Conservation (phyloP, 2,797 vertebrate species). For the Lepidocolaptes lacrymiger region DNA sequence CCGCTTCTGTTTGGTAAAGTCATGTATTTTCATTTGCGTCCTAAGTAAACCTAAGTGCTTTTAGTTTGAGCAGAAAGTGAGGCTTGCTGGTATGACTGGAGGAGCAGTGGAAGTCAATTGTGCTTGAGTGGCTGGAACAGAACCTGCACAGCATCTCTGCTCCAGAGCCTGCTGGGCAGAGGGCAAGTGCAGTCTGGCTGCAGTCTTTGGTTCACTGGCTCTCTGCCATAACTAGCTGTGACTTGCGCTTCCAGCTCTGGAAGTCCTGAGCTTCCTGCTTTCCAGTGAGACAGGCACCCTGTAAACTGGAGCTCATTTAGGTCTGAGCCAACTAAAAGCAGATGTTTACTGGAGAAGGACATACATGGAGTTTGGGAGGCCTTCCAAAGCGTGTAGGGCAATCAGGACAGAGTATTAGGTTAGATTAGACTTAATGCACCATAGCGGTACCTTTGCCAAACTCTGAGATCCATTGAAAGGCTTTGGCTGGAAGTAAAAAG, state of each 20-base stretch:
- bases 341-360: not conserved
- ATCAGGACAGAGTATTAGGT: not conserved
- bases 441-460: not conserved
- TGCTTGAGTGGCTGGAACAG: not conserved
- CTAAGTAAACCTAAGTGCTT: not conserved
- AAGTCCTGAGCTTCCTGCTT: not conserved
- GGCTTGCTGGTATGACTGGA: not conserved
- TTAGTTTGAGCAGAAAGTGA: not conserved
- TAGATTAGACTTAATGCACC: not conserved
- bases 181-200: not conserved
- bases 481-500: not conserved
- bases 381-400: not conserved
- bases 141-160: not conserved
- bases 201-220: not conserved
- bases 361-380: not conserved
- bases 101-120: not conserved
- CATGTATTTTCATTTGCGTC: not conserved
- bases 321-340: not conserved
- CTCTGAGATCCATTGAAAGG: not conserved
- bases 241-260: not conserved
- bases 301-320: not conserved
- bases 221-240: not conserved
- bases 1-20: not conserved
- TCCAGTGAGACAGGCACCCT: not conserved
- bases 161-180: not conserved